Base-by-base conservation (phyloP, 1,140 invertebrate genomes). In the Tetramorium parvispinum region DNA sequence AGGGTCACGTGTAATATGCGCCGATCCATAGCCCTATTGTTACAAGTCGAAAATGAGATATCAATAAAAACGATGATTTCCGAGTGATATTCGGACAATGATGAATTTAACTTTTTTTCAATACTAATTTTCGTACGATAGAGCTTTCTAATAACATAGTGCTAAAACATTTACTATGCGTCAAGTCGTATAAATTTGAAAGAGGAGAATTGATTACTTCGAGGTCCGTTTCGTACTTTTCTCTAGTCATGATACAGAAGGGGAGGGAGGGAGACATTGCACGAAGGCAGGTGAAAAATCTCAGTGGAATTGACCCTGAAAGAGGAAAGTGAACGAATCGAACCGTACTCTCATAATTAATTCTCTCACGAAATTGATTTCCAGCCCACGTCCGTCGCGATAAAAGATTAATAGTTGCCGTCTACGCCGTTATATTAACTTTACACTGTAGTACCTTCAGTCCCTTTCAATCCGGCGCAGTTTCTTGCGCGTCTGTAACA, bases 401-500 rank as follows among this genome's bases (percentile, higher is more conserved):
- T 82, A 82, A 71, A 82, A 82, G 79, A 82, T 82, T 82, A 82
- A 82, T 82, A 82, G 79, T 73, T 59, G 24, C 79, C 66, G 53
- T 82, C 79, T 82, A 32, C 77, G 63, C n/a, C 24, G 51, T 82
- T 82, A 73, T 82, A 82, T 82, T 82, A 82, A 82, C 79, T 82
- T 82, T 82, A 73, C 40, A 73, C 59, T 61, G 27, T 85, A 61
- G 24, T 77, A 51, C 43, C 79, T 49, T n/a, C 32, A 37, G 21
- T 53, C 32, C 57, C 59, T 65, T 78, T 77, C 49, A 37, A 85
- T 21, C 32, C 32, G 37, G 5, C 46, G 71, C 27, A 85, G 78
- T 87, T 87, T 88, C 81, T 88, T 75, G 78, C 73, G 37, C 65
- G 70, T 51, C 37, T 83, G 68, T 79, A 82, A 55, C 85, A 55